phyloP scores from a whole-genome alignment of 2,113 vertebrate species.

The Tragulus kanchil region DNA sequence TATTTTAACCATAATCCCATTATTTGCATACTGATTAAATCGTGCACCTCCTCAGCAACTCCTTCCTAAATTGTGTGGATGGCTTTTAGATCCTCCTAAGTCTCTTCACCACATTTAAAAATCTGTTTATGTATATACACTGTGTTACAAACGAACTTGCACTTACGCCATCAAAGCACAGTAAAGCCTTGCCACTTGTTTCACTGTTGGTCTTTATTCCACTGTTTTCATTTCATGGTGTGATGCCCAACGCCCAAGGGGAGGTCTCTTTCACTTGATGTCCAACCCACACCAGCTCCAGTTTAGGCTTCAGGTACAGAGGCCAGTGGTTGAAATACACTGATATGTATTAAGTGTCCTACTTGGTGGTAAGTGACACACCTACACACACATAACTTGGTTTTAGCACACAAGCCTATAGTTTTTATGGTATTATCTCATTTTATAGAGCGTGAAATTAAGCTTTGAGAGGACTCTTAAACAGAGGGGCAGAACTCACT shows the following conservation, averaged over 20 bases:
- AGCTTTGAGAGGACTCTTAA: neutral
- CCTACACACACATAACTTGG: neutral
- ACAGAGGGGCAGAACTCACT: neutral
- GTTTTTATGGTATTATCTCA: neutral
- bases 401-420: neutral
- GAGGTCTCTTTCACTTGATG: neutral
- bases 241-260: neutral
- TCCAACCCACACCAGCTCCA: neutral
- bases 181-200: neutral
- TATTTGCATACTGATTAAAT: conserved; percentile 76
- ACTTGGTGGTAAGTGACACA: neutral
- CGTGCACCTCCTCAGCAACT: conserved; percentile 36
- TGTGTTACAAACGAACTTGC: neutral
- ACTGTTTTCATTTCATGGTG: neutral
- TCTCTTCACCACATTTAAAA: conserved; percentile 58
- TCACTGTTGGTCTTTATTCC: neutral
- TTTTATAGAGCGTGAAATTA: neutral
- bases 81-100: conserved; percentile 58
- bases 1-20: conserved; percentile 51
- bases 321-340: neutral
- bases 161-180: neutral
- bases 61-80: conserved; percentile 1
- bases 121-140: neutral
- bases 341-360: neutral
- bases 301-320: neutral